Conservation (phyloP, 2,113 vertebrate species). For the Neogale vison region DNA sequence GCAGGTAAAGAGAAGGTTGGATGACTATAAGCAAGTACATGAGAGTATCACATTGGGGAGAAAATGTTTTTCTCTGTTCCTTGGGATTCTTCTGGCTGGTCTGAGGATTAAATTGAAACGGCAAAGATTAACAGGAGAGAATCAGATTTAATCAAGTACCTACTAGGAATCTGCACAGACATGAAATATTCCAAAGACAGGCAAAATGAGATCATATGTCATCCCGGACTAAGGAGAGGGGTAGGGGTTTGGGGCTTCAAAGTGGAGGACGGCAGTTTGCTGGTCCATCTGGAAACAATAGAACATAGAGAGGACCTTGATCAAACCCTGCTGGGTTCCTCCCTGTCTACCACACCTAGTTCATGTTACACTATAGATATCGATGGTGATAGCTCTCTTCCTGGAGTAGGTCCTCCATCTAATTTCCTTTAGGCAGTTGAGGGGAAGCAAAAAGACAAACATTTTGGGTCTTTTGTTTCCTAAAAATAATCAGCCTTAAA, state of each 20-base stretch:
- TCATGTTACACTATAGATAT: neutral
- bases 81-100: neutral
- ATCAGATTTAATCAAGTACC: neutral
- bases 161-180: neutral
- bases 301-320: neutral
- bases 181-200: neutral
- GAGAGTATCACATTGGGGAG: neutral
- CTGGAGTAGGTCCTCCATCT: neutral
- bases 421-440: neutral
- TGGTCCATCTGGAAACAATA: neutral
- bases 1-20: neutral
- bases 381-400: neutral
- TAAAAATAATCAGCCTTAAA: neutral
- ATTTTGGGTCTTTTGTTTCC: neutral
- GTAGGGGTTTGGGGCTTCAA: neutral
- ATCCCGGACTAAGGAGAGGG: neutral
- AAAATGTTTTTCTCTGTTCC: neutral
- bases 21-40: fast-evolving
- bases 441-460: neutral
- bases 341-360: neutral
- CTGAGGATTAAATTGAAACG: neutral
- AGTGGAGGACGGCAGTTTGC: neutral
- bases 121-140: neutral
- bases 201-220: neutral
- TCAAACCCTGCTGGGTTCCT: neutral